Conservation (phyloP, 2,113 vertebrate species). For the Triplophysa siluroides region DNA sequence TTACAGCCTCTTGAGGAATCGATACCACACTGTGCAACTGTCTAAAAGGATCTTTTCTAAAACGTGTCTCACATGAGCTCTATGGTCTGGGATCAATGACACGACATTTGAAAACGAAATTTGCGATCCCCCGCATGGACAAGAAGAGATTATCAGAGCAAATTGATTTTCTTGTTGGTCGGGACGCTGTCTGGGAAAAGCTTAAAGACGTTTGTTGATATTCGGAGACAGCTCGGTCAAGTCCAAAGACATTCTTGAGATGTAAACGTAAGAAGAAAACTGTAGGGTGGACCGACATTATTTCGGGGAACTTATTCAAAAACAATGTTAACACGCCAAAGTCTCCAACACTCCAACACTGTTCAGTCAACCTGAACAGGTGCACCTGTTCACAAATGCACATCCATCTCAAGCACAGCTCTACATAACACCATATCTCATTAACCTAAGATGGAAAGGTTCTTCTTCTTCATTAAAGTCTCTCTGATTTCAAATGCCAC, state of each 20-base stretch:
- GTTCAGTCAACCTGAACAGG: too few species aligned
- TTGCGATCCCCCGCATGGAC: conserved; percentile 26
- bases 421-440: too few species aligned
- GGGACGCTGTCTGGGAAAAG: neutral
- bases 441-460: too few species aligned
- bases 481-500: too few species aligned
- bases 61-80: conserved; percentile 15
- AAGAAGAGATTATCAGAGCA: conserved; percentile 45
- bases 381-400: too few species aligned
- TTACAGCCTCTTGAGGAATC: conserved; percentile 5
- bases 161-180: conserved; percentile 37
- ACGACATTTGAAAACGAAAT: conserved; percentile 20
- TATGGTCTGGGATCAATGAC: conserved; percentile 30
- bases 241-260: neutral
- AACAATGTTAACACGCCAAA: neutral
- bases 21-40: neutral
- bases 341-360: too few species aligned
- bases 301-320: neutral
- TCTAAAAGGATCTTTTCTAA: conserved; percentile 21
- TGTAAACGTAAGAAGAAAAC: too few species aligned
- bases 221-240: neutral
- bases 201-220: conserved; percentile 17
- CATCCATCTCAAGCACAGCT: too few species aligned
- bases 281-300: neutral
- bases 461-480: too few species aligned